Evolutionary conservation across 2,888 invertebrate genomes (phyloP), one percentile per base, ranked within the genome.

Genomic region (Galerucella nymphaeae): DNA sequence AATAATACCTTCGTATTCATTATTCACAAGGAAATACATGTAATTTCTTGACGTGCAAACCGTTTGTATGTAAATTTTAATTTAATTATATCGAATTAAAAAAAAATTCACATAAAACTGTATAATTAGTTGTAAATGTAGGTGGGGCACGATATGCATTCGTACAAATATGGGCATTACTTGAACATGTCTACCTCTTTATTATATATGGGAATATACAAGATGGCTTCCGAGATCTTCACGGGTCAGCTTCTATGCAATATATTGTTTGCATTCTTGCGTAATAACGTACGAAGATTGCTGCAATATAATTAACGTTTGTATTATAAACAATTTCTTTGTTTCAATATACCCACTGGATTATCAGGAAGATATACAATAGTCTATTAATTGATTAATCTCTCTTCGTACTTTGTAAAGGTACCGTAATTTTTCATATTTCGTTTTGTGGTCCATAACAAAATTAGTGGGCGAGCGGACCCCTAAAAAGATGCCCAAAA

Each of bases 91-190:
- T 75, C 70, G 64, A 73, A 73, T 73, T 73, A 67, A 70, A 67
- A 71, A n/a, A 70, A 62, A 53, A 58, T 70, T 70, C 67, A 67
- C 68, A 42, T 48, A 62, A 50, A 63, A 63, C 42, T 70, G 70
- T 71, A 71, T 74, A 68, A 74, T 74, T 74, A 74, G 58, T 59
- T 18, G 48, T 45, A 45, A 20, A 18, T 10, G 55, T 68, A 71
- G 74, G 74, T 67, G 74, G 74, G 74, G 74, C 71, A 67, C 64
- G 38, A 69, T 73, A 74, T 74, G 74, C 71, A 74, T 71, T 74
- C 61, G 61, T 38, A 68, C 68, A 72, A 50, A 68, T 53, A 68
- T 72, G 68, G 68, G 68, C 68, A 72, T 65, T 69, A 58, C 68
- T 68, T 68, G 58, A 65, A 69, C 58, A 45, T 69, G 65, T 59